These are phyloP conservation scores for Rostratula benghalensis DNA, from an alignment of 2,113 vertebrate species.

Conservation along the genomic window DNA sequence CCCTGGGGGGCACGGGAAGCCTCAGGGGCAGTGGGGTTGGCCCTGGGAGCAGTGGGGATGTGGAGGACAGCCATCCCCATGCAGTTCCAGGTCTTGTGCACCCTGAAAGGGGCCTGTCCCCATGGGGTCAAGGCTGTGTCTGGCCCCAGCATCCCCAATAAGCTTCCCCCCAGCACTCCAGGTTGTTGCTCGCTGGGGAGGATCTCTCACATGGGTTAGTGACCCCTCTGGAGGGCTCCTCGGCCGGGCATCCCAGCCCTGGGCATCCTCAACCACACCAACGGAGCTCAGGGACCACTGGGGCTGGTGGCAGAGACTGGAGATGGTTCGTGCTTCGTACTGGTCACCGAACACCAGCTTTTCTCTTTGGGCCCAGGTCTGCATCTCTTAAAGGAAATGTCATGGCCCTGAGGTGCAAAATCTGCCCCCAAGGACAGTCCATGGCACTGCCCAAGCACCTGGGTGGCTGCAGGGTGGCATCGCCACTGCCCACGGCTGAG, in stretches of 20 bases:
- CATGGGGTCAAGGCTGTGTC: accelerated
- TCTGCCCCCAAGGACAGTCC: not conserved
- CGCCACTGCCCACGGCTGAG: accelerated
- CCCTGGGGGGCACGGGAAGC: not conserved
- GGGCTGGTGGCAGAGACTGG: not conserved
- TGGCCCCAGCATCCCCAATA: not conserved
- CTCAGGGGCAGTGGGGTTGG: not conserved
- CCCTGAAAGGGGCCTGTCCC: not conserved
- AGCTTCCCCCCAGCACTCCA: not conserved
- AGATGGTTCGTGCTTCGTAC: accelerated
- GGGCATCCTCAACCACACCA: not conserved
- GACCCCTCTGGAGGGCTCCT: no score
- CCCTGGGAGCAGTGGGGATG: not conserved
- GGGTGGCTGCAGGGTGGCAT: accelerated
- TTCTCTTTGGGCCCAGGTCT: accelerated
- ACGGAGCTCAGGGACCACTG: accelerated
- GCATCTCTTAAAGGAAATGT: accelerated
- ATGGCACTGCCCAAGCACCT: accelerated
- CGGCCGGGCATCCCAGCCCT: not conserved
- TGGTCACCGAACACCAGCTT: accelerated
- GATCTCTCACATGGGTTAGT: no score
- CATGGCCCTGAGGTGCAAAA: accelerated
- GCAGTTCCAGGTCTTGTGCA: accelerated
- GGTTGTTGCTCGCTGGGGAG: not conserved
- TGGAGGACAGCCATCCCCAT: accelerated